Conservation (phyloP, 2,113 vertebrate species). For the Clupea harengus region DNA sequence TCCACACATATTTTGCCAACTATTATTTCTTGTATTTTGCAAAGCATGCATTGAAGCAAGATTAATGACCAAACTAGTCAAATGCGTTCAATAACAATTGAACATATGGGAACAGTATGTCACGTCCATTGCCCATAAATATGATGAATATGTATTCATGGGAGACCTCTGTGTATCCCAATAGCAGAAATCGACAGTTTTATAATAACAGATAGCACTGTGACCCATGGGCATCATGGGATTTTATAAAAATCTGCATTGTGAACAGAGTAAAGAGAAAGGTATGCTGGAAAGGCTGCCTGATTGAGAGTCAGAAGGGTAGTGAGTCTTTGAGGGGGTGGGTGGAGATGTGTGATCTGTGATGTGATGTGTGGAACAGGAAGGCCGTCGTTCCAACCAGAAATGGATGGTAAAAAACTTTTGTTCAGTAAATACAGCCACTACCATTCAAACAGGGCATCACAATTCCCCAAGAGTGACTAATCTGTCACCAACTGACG, state of each 20-base stretch:
- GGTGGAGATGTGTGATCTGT: not conserved
- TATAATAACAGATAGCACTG: too few species aligned
- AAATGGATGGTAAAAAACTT: slow-evolving; percentile 26
- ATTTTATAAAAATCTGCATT: not conserved
- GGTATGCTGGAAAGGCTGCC: not conserved
- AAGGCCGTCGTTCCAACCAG: not conserved
- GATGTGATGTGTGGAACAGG: not conserved
- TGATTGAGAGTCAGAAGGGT: not conserved
- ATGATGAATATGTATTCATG: too few species aligned
- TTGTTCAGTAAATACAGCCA: slow-evolving; percentile 28
- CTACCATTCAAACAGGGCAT: not conserved
- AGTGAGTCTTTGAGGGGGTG: not conserved
- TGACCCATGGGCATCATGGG: too few species aligned
- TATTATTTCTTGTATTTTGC: too few species aligned
- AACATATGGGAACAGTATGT: too few species aligned
- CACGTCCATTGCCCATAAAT: too few species aligned
- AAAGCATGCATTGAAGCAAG: too few species aligned
- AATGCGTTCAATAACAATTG: too few species aligned
- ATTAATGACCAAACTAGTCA: too few species aligned
- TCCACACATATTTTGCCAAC: too few species aligned
- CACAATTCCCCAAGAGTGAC: slow-evolving; percentile 42
- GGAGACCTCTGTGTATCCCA: too few species aligned
- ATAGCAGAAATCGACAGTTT: too few species aligned
- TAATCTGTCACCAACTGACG: slow-evolving; percentile 55
- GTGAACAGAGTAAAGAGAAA: not conserved